phyloP scores from a whole-genome alignment of 2,113 vertebrate genomes.

The Tursiops truncatus region DNA sequence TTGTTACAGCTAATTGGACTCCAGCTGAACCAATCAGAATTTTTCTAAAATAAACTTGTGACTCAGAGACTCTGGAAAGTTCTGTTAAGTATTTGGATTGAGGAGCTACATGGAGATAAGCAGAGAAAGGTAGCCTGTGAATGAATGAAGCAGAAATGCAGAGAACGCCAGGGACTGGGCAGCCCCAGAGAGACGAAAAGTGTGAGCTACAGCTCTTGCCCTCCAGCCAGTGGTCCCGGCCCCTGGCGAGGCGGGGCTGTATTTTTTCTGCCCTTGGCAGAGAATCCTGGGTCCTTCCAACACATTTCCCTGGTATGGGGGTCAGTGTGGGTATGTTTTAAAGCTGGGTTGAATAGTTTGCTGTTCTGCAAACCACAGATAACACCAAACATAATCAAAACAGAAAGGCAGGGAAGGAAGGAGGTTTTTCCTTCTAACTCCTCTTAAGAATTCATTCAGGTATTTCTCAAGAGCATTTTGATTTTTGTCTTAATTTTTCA shows the following conservation, averaged over 20 bases:
- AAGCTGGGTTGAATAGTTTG: neutral
- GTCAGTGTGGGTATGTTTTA: neutral
- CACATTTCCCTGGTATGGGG: neutral
- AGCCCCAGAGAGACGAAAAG: neutral
- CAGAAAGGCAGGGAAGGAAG: neutral
- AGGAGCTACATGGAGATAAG: neutral
- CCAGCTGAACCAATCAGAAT: neutral
- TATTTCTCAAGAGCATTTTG: neutral
- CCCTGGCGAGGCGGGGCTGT: neutral
- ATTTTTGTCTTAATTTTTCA: neutral
- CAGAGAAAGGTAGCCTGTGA: neutral
- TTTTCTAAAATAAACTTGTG: neutral
- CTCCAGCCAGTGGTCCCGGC: neutral
- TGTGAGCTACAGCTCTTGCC: accelerated
- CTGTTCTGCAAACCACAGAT: neutral
- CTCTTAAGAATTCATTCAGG: neutral
- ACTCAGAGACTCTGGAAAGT: neutral
- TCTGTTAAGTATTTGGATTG: neutral
- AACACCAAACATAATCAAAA: neutral
- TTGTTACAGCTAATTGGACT: neutral
- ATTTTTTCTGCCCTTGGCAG: neutral
- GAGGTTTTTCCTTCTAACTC: neutral
- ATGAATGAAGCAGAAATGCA: neutral
- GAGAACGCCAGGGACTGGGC: neutral
- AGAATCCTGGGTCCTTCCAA: neutral